Conservation (phyloP, 2,797 vertebrate genomes). For the Pteropus rufus region DNA sequence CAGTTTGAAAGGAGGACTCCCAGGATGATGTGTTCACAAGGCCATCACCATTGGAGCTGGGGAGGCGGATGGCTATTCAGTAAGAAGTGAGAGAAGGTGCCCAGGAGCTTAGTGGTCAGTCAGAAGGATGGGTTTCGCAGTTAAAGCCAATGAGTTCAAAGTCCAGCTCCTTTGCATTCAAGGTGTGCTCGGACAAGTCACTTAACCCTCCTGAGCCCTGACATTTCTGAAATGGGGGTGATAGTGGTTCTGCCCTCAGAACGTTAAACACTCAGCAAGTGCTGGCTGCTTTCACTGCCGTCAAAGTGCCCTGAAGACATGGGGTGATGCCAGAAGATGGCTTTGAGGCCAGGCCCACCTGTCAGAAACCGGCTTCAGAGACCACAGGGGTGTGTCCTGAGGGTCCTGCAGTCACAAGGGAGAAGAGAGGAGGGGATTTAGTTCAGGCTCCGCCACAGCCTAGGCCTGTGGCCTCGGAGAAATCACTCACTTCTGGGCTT, state of each 20-base stretch:
- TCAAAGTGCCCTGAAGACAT: neutral
- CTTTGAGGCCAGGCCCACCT: neutral
- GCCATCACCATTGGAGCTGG: neutral
- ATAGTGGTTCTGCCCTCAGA: too few relatives aligned
- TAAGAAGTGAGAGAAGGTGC: accelerated
- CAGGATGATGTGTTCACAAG: neutral
- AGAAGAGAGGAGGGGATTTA: neutral
- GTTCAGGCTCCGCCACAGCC: neutral
- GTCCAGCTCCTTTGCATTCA: neutral
- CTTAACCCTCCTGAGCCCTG: neutral
- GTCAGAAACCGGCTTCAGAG: neutral
- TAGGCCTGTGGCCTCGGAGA: neutral
- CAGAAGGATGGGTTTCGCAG: neutral
- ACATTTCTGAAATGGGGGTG: neutral
- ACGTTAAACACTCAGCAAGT: neutral
- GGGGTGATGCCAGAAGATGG: neutral
- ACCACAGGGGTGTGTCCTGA: neutral
- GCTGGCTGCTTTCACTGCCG: neutral
- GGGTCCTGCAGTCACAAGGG: neutral
- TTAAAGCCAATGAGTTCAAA: neutral
- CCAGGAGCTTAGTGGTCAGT: accelerated
- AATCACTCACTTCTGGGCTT: neutral
- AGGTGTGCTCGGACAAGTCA: too few relatives aligned
- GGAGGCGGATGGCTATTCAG: accelerated
- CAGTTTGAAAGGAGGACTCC: neutral